A percentile compares a stretch with the other conserved stretches of the same genome.
These are phyloP conservation scores for Malurus cyaneus DNA, from an alignment of 2,113 vertebrate species.

Conservation along the genomic window DNA sequence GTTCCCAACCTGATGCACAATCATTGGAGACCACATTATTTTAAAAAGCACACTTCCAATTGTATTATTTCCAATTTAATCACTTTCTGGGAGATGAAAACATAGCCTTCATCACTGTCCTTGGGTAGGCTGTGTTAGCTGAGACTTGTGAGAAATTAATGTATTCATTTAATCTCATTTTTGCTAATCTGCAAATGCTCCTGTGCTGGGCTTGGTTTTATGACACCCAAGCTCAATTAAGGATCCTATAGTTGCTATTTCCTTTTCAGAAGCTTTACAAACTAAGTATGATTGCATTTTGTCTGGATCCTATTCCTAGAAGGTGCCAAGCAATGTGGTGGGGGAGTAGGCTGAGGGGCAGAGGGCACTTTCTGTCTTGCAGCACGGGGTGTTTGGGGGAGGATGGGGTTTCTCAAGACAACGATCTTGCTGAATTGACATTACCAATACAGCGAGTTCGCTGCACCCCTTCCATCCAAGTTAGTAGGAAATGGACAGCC, in stretches of 20 bases:
- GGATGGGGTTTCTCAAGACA: not conserved
- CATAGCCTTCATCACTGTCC: not conserved
- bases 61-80: slow-evolving; percentile 46
- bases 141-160: not conserved
- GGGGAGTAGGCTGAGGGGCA: not conserved
- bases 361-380: not conserved
- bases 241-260: not conserved
- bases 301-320: not conserved
- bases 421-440: not conserved
- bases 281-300: not conserved
- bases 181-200: not conserved
- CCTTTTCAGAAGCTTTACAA: not conserved
- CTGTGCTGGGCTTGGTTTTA: not conserved
- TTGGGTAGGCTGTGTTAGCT: not conserved
- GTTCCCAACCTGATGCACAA: slow-evolving; percentile 1
- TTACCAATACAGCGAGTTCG: not conserved
- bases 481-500: not conserved
- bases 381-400: not conserved
- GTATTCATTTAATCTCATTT: slow-evolving; percentile 12
- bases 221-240: not conserved
- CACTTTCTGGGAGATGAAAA: slow-evolving; percentile 51
- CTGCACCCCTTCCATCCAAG: not conserved
- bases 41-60: slow-evolving; percentile 57
- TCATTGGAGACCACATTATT: slow-evolving; percentile 20
- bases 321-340: not conserved